Conservation (phyloP, 2,888 invertebrate genomes). For the Liopterus haemorrhoidalis region DNA sequence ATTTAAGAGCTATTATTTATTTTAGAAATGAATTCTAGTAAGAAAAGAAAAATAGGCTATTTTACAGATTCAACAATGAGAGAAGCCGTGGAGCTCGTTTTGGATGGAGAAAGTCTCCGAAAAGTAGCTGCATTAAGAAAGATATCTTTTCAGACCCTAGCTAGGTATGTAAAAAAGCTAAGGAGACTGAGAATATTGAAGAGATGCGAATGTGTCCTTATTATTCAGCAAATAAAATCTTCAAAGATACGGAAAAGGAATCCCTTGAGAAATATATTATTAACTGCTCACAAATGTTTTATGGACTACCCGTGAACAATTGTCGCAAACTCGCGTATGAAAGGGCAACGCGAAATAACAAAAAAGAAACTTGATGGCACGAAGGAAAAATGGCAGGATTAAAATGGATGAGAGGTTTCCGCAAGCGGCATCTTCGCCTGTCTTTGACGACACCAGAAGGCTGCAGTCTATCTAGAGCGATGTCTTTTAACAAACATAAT, state of each 20-base stretch:
- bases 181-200: constrained; percentile 6
- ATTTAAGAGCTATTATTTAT: no score
- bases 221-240: constrained; percentile 27
- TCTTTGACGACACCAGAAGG: constrained; percentile 30
- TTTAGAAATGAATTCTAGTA: constrained; percentile 22
- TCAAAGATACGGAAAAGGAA: constrained; percentile 22
- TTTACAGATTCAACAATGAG: constrained; percentile 21
- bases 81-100: constrained; percentile 21
- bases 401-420: no score
- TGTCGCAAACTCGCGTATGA: constrained; percentile 31
- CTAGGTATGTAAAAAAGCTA: constrained; percentile 23
- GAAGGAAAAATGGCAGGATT: no score
- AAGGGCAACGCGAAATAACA: constrained; percentile 24
- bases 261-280: no score
- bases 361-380: no score
- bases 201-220: constrained; percentile 19
- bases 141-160: constrained; percentile 22
- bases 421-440: constrained; percentile 20
- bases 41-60: constrained; percentile 14
- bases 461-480: constrained; percentile 28
- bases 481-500: constrained; percentile 32
- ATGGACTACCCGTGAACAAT: no score
- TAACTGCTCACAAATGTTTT: no score
- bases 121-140: constrained; percentile 18
- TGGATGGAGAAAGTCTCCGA: constrained; percentile 17